Base-by-base conservation (phyloP, 2,888 invertebrate genomes). In the Mimumesa dahlbomi region DNA sequence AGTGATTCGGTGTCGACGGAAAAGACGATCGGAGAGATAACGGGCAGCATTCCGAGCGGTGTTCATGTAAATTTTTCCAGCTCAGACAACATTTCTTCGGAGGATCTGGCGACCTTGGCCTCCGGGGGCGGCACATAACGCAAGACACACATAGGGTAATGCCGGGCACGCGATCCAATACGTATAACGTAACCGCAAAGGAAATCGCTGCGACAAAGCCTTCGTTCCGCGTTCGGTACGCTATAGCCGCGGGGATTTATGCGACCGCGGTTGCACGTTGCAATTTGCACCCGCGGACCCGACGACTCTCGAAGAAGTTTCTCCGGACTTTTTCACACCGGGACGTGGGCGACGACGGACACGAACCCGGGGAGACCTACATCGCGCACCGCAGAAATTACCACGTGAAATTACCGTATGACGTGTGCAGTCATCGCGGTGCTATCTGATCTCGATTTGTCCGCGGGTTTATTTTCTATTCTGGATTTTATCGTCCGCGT, bases 91-190 rank as follows among this genome's bases (percentile, higher is more conserved):
- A n/a, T n/a, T n/a, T n/a, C n/a, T n/a, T n/a, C n/a, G n/a, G n/a
- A n/a, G n/a, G n/a, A n/a, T n/a, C n/a, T 22, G 21, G 38, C 63
- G 77, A 80, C 84, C 84, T 85, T 86, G 84, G 73, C 85, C 85
- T 84, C 84, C 54, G 71, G 64, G 46, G 71, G 73, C 57, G 52
- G 81, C 67, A 75, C 71, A 73, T 72, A 73, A 72, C 46, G 53
- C 67, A 56, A 75, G 66, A 74, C 69, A 75, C 73, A 77, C 71
- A 74, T 74, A 73, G 74, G 79, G 80, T 80, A 82, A 80, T 72
- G 66, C 73, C 68, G 73, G 68, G 79, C 85, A 86, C 86, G 85
- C 86, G 84, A 86, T 81, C 75, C 69, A 57, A 69, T 77, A 79
- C 73, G 80, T 75, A 77, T 54, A 56, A 66, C 43, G 22, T 48